phyloP scores from a whole-genome alignment of 2,888 invertebrate genomes.

The Dryocosmus kuriphilus region DNA sequence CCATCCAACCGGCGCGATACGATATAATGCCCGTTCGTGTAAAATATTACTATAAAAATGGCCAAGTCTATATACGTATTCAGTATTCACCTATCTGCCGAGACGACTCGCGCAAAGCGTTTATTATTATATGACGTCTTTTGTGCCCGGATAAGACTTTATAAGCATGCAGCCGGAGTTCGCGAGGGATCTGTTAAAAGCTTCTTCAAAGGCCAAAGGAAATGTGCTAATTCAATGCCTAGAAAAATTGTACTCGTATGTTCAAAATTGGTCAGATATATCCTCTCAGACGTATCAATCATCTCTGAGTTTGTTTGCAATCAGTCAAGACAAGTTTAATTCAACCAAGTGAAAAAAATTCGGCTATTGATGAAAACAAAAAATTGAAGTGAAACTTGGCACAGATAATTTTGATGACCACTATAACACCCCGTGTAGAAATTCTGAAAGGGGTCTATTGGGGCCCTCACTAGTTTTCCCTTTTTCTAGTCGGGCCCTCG shows the following conservation, averaged over 20 bases:
- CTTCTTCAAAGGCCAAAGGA: constrained; percentile 17
- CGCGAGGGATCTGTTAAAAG: constrained; percentile 33
- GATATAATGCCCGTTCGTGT: constrained; percentile 67
- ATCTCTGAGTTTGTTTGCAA: neutral
- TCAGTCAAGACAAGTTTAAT: neutral
- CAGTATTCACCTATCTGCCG: constrained; percentile 49
- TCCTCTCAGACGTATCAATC: neutral
- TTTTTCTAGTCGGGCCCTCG: no score
- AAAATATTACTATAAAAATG: constrained; percentile 74
- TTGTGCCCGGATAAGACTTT: constrained; percentile 54
- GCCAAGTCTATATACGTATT: constrained; percentile 52
- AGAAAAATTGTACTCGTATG: neutral
- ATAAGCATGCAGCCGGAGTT: constrained; percentile 24
- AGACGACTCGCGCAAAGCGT: constrained; percentile 48
- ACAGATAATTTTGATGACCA: no score
- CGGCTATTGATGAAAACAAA: neutral
- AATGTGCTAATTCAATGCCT: constrained; percentile 27
- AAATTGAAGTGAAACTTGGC: no score
- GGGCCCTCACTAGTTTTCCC: no score
- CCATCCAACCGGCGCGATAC: constrained; percentile 72
- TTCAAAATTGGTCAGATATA: constrained; percentile 1
- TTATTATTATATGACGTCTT: constrained; percentile 55
- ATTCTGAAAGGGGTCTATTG: no score
- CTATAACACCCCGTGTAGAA: no score
- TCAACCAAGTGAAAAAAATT: neutral